These are phyloP conservation scores for Zaprionus vittiger DNA, from an alignment of 1,140 invertebrate genomes.

Conservation along the genomic window DNA sequence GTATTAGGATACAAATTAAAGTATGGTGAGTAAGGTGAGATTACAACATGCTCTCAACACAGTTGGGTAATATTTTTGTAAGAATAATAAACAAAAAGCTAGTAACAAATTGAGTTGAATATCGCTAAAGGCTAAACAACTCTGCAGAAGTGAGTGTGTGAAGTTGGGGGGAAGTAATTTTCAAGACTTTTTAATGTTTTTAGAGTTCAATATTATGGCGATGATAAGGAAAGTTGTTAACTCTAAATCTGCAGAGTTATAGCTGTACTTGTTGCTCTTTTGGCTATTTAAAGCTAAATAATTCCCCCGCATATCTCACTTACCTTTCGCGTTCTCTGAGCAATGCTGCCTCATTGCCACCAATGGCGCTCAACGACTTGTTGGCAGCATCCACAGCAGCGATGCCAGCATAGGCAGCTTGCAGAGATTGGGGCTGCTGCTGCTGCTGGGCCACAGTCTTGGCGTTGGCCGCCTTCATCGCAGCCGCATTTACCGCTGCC, in stretches of 20 bases:
- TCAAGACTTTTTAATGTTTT: not conserved
- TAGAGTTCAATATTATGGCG: not conserved
- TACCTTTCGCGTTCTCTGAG: slow-evolving; percentile 88
- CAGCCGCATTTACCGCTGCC: slow-evolving; percentile 47
- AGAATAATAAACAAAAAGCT: slow-evolving; percentile 14
- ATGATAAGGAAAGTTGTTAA: not conserved
- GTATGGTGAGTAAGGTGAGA: slow-evolving; percentile 22
- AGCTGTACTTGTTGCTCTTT: not conserved
- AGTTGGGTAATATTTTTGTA: slow-evolving; percentile 11
- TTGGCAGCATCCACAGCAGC: slow-evolving; percentile 11
- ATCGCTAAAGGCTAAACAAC: slow-evolving; percentile 3
- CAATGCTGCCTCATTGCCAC: slow-evolving; percentile 49
- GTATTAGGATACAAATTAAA: not conserved
- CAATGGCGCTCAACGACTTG: slow-evolving; percentile 13
- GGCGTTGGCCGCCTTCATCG: slow-evolving; percentile 20
- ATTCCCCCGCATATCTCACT: slow-evolving; percentile 57
- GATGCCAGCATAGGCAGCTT: slow-evolving; percentile 84
- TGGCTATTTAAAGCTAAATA: too few species aligned
- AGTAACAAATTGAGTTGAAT: slow-evolving; percentile 29
- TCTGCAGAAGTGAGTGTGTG: slow-evolving; percentile 19
- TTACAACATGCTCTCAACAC: slow-evolving; percentile 40
- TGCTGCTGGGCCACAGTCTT: slow-evolving; percentile 10
- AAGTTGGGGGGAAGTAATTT: not conserved
- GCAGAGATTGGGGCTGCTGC: not conserved
- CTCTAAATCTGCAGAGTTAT: not conserved